Percentiles rank a stretch among this genome's conserved stretches.
Evolutionary conservation across 2,113 vertebrate species (phyloP).

Genomic region (Glaucomys volans): DNA sequence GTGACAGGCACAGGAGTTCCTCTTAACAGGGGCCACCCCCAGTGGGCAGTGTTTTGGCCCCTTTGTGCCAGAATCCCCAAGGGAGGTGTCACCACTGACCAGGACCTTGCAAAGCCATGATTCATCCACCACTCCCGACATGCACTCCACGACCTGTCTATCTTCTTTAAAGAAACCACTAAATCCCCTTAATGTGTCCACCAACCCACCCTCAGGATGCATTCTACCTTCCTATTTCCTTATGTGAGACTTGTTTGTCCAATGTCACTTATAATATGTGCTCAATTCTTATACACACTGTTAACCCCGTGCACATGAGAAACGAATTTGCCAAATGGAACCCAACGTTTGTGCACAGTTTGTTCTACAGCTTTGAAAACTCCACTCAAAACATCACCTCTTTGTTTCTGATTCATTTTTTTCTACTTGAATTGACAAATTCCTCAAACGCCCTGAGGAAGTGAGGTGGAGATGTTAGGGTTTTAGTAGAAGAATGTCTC

Average conservation of each 20-base stretch:
- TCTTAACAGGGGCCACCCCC: no score
- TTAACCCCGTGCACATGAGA: neutral
- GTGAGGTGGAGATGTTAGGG: neutral
- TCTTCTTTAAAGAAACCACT: no score
- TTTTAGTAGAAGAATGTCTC: neutral
- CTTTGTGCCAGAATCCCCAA: no score
- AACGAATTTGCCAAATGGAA: neutral
- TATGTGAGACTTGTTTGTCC: neutral
- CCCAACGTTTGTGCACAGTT: neutral
- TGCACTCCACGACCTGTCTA: no score
- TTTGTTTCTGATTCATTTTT: neutral
- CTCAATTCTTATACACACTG: neutral
- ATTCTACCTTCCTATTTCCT: no score
- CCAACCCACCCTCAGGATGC: neutral
- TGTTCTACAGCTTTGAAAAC: no score
- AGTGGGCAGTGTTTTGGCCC: no score
- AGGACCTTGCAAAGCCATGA: no score
- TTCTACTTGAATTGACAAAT: neutral
- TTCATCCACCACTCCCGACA: no score
- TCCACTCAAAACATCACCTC: neutral
- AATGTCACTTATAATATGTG: neutral
- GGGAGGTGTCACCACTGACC: no score
- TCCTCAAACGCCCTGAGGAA: neutral
- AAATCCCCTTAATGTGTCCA: no score
- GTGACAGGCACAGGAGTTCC: no score